Evolutionary conservation across 2,797 vertebrate genomes (phyloP), one percentile per base, ranked within the genome.

Genomic region (Anomalospiza imberbis): DNA sequence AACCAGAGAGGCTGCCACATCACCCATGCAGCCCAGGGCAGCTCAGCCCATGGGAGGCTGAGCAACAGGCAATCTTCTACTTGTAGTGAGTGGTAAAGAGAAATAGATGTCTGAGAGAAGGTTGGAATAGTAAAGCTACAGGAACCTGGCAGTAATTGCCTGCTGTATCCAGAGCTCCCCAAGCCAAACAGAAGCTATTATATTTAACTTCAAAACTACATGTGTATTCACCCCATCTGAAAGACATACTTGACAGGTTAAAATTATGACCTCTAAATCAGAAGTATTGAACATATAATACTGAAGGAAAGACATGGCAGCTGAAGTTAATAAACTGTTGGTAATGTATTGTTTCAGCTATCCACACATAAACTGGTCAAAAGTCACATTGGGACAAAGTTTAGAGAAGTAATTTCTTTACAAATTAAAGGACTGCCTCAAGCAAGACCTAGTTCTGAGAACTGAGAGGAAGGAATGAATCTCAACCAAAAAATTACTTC

Each of bases 381-480:
- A 94, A 76, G 88, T 85, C 77, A 91, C 26, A 61, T 0, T 79
- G 84, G 48, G 57, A 92, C 32, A 79, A 91, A 91, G 66, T 93
- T 91, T 88, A 62, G 32, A 82, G 63, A 88, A 87, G 51, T 79
- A 89, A 94, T 89, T 91, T 94, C 60, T 82, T 76, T 61, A 61
- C 47, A 94, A 94, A 94, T 82, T 90, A 86, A 88, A 91, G 57
- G 9, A 88, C 34, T 79, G 85, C 93, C 90, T 93, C 42, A 85
- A 91, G 90, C 77, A 93, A 81, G 45, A 93, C 44, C 80, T 92
- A 74, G 42, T 71, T 93, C 60, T 85, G 48, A 79, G 36, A 60
- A 45, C 47, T 53, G 55, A 86, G 67, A 82, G 66, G 66, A 25
- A 17, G 13, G 19, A 77, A 82, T 34, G 71, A 89, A 77, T 74